These are phyloP conservation scores for Clangula hyemalis DNA, from an alignment of 2,797 vertebrate species.

Conservation along the genomic window DNA sequence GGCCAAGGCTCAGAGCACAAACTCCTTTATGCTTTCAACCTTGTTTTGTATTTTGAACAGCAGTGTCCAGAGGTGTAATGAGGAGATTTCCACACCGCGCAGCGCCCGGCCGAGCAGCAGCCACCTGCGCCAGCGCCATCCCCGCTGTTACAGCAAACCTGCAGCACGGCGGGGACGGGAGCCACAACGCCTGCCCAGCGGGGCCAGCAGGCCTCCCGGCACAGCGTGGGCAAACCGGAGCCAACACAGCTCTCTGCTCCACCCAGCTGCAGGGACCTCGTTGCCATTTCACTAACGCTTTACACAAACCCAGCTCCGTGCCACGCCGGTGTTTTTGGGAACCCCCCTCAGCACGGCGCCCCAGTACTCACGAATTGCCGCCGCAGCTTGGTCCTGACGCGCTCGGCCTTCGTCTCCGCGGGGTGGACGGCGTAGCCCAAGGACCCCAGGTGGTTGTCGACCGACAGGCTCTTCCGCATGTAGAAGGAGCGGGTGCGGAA, in stretches of 20 bases:
- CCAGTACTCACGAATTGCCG: constrained; percentile 90
- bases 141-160: no score
- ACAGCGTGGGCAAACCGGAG: rapidly evolving
- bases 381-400: constrained; percentile 85
- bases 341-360: rapidly evolving
- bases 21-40: not conserved
- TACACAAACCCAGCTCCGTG: rapidly evolving
- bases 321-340: rapidly evolving
- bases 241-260: not conserved
- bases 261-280: not conserved
- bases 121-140: rapidly evolving
- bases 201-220: not conserved
- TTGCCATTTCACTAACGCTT: rapidly evolving
- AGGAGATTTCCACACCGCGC: rapidly evolving
- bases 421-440: constrained; percentile 72
- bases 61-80: not conserved
- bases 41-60: not conserved
- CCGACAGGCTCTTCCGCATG: constrained; percentile 89
- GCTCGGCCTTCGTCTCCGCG: constrained; percentile 60
- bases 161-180: rapidly evolving
- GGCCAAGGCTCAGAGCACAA: not conserved
- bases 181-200: not conserved
- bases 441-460: constrained; percentile 87
- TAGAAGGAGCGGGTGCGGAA: constrained; percentile 84
- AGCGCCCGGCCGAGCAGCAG: rapidly evolving